phyloP scores from a whole-genome alignment of 2,797 vertebrate species.

The Spinibarbus caldwelli region DNA sequence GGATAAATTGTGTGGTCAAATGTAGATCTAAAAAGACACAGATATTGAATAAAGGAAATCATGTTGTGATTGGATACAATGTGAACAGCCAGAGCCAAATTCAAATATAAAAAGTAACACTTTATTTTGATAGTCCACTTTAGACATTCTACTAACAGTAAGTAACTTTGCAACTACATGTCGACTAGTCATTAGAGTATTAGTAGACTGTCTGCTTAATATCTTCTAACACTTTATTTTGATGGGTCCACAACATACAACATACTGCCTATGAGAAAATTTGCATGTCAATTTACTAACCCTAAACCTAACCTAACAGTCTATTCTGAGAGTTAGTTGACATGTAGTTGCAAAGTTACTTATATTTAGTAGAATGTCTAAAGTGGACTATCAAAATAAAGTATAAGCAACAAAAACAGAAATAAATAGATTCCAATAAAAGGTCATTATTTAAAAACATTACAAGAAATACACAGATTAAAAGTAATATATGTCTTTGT shows the following conservation, averaged over 20 bases:
- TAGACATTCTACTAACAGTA: too few relatives aligned
- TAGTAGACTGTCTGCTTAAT: neutral
- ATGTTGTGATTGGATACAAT: slow-evolving; percentile 6
- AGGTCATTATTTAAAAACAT: neutral
- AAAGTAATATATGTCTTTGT: neutral
- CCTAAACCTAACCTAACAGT: too few relatives aligned
- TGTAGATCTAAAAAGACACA: neutral
- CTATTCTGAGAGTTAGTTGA: too few relatives aligned
- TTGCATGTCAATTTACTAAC: too few relatives aligned
- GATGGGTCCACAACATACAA: too few relatives aligned
- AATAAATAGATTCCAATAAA: neutral
- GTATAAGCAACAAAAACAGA: neutral
- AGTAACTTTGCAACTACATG: neutral
- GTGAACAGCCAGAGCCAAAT: neutral
- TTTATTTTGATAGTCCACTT: neutral
- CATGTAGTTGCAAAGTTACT: neutral
- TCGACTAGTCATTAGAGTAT: neutral
- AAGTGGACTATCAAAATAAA: too few relatives aligned
- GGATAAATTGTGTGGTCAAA: neutral
- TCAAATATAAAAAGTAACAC: neutral
- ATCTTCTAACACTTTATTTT: neutral
- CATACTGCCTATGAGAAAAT: too few relatives aligned
- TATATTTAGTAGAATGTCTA: too few relatives aligned
- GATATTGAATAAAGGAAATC: neutral
- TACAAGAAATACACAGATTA: neutral